Percentiles rank a stretch among this genome's conserved stretches.
These are phyloP conservation scores for Cyanoramphus novaezelandiae DNA, from an alignment of 2,113 vertebrate species.

Conservation along the genomic window DNA sequence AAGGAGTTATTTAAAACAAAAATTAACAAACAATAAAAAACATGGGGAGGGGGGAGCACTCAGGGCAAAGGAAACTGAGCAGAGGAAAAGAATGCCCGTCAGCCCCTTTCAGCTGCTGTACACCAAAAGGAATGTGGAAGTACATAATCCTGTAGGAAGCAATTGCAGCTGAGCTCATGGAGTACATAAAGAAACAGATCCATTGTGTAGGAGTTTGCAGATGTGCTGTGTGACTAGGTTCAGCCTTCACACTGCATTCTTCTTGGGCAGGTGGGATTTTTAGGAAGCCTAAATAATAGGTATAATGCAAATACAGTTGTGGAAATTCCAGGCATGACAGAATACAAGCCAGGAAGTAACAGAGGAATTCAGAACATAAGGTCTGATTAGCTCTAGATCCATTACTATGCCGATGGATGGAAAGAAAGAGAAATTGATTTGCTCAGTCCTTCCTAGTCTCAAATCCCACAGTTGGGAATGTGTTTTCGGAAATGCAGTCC, in stretches of 20 bases:
- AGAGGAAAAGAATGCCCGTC: background rate
- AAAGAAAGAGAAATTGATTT: background rate
- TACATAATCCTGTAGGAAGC: background rate
- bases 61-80: background rate
- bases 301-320: background rate
- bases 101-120: background rate
- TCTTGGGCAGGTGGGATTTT: background rate
- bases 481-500: background rate
- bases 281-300: background rate
- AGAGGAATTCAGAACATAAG: background rate
- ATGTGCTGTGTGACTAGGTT: background rate
- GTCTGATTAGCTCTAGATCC: background rate
- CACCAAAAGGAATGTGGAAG: background rate
- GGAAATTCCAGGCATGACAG: background rate
- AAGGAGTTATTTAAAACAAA: background rate
- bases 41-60: rapidly evolving
- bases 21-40: background rate
- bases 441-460: background rate
- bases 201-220: background rate
- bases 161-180: background rate
- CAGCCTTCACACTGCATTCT: background rate
- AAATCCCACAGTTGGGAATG: background rate
- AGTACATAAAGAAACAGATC: background rate
- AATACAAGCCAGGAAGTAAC: background rate
- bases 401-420: background rate